Conservation (phyloP, 2,113 vertebrate species). For the Poeciliopsis retropinna region DNA sequence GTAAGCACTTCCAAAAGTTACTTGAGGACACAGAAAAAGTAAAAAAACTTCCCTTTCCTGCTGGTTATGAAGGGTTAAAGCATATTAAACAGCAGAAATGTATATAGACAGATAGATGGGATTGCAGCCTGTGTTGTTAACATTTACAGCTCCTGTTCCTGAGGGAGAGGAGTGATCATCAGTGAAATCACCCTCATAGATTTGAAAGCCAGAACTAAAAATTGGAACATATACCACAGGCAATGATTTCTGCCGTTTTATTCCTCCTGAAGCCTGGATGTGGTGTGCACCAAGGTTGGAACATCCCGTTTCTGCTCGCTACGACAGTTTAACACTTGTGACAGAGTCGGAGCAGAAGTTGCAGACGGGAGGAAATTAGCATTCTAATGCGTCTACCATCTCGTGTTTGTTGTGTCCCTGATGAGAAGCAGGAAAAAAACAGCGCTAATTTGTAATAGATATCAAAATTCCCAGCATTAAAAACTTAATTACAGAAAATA, state of each 20-base stretch:
- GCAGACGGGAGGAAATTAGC: slow-evolving; percentile 41
- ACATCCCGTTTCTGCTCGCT: slow-evolving; percentile 8
- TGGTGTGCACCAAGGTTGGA: slow-evolving; percentile 5
- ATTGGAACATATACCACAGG: slow-evolving; percentile 41
- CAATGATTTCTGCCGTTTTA: slow-evolving; percentile 36
- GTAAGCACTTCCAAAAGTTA: neutral
- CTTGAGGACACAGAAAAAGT: neutral
- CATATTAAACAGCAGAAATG: slow-evolving; percentile 53
- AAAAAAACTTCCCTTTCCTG: slow-evolving; percentile 1
- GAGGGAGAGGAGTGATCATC: slow-evolving; percentile 62
- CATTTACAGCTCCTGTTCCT: slow-evolving; percentile 64
- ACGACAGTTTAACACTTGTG: slow-evolving; percentile 29
- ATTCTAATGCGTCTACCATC: slow-evolving; percentile 43
- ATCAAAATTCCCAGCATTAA: slow-evolving; percentile 58
- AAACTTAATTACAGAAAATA: slow-evolving; percentile 63
- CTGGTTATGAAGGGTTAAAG: slow-evolving; percentile 26
- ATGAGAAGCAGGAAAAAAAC: slow-evolving; percentile 32
- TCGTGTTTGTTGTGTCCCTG: slow-evolving; percentile 58
- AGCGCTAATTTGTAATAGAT: slow-evolving; percentile 61
- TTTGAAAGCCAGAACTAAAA: slow-evolving; percentile 52
- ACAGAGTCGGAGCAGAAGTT: slow-evolving; percentile 37
- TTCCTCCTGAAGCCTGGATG: slow-evolving; percentile 20
- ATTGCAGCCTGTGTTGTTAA: slow-evolving; percentile 55
- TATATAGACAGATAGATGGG: slow-evolving; percentile 55
- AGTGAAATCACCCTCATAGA: slow-evolving; percentile 60